A percentile compares a stretch with the other conserved stretches of the same genome.
These are phyloP conservation scores for Menidia beryllina DNA, from an alignment of 2,113 vertebrate species.

Conservation along the genomic window DNA sequence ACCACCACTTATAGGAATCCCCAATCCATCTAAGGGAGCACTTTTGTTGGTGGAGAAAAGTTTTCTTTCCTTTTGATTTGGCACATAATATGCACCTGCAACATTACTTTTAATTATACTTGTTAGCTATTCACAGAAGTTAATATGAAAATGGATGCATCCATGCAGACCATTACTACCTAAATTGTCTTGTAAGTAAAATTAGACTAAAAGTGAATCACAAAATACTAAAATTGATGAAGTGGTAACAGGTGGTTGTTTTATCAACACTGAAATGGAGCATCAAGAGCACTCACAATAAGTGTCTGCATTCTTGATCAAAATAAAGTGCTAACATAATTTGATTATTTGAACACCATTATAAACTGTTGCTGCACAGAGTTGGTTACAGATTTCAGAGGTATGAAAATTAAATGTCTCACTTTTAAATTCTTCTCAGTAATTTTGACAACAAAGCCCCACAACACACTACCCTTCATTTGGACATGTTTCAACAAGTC, in stretches of 20 bases:
- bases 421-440: constrained; percentile 30
- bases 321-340: constrained; percentile 43
- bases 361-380: constrained; percentile 20
- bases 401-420: constrained; percentile 32
- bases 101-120: constrained; percentile 2
- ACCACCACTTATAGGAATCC: not conserved
- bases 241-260: constrained; percentile 48
- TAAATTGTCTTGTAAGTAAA: constrained; percentile 13
- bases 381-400: constrained; percentile 2
- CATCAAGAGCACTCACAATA: constrained; percentile 11
- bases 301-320: constrained; percentile 29
- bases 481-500: constrained; percentile 46
- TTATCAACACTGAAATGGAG: constrained; percentile 19
- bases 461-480: constrained; percentile 11
- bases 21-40: too few relatives aligned
- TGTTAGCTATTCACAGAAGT: constrained; percentile 4
- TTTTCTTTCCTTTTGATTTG: not conserved
- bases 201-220: constrained; percentile 3
- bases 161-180: not conserved
- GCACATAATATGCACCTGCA: constrained; percentile 17
- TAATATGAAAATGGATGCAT: constrained; percentile 20
- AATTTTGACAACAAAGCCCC: constrained; percentile 16
- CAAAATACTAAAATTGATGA: constrained; percentile 19
- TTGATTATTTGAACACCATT: constrained; percentile 38
- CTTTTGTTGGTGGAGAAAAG: not conserved